Base-by-base conservation (phyloP, 2,888 invertebrate species). In the Carabus problematicus region DNA sequence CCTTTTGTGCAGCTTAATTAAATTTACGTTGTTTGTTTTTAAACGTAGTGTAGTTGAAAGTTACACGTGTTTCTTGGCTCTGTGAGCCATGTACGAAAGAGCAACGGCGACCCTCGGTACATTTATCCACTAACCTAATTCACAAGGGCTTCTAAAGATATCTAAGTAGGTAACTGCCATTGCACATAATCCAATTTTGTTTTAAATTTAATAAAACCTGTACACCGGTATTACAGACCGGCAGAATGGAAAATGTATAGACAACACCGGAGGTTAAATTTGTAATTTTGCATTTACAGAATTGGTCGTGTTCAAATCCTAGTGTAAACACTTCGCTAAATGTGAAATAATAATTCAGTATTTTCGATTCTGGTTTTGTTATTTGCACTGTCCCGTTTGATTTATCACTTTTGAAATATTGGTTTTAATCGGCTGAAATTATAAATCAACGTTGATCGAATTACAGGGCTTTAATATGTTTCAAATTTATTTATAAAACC, bases 191-290 rank as follows among this genome's bases (percentile, higher is more conserved):
- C 60, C 67, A 67, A 67, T 67, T 67, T n/a, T 67, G 43, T 67
- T 60, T 54, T 60, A 67, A 67, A 67, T 67, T 67, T 67, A 67
- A 67, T 67, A 67, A 67, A 67, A 67, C 60, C 29, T 54, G 59
- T 67, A 60, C 60, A 49, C 52, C 16, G 29, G 67, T 52, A 60
- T 67, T 67, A 60, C 49, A 59, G 45, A 49, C 49, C 49, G 45
- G 47, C 39, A 40, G 54, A 54, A n/a, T n/a, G n/a, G 18, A 54
- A 54, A 16, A 54, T 19, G 8, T 14, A 54, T 54, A 45, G 45
- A 6, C 7, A 45, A 3, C 2, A 45, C 14, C 2, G n/a, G n/a
- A n/a, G 14, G 11, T 45, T 45, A 3, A 45, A 45, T 45, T 12
- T 45, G 45, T 45, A 11, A 45, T 12, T 45, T 45, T 45, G 14